phyloP scores from a whole-genome alignment of 2,113 vertebrate species.

The Oreochromis niloticus region DNA sequence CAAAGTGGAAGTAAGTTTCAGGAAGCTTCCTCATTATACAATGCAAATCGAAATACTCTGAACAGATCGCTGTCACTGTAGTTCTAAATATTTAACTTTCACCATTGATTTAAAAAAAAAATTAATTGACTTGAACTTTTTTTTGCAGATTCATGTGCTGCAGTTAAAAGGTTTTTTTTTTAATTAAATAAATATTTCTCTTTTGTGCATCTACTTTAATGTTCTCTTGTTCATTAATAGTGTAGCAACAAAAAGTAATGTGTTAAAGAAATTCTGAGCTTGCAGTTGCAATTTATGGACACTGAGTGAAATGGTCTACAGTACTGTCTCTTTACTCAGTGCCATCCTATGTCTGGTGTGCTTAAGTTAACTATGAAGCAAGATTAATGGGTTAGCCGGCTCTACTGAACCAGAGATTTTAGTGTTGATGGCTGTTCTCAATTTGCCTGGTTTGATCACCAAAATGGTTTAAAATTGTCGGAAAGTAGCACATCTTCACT shows the following conservation, averaged over 20 bases:
- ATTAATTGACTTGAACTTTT: background rate
- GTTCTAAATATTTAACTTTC: background rate
- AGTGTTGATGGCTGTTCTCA: background rate
- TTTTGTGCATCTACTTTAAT: background rate
- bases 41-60: background rate
- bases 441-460: background rate
- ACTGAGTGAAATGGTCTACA: background rate
- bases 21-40: background rate
- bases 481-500: background rate
- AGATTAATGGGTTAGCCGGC: background rate
- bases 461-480: background rate
- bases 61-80: background rate
- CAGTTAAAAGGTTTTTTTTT: rapidly evolving
- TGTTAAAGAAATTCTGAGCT: background rate
- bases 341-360: rapidly evolving
- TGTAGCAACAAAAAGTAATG: background rate
- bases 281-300: background rate
- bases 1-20: background rate
- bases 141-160: rapidly evolving
- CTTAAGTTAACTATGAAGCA: background rate
- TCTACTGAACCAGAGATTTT: background rate
- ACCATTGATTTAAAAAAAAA: background rate
- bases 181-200: background rate
- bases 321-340: background rate
- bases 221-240: background rate